phyloP scores from a whole-genome alignment of 2,797 vertebrate genomes.

The Falco naumanni region DNA sequence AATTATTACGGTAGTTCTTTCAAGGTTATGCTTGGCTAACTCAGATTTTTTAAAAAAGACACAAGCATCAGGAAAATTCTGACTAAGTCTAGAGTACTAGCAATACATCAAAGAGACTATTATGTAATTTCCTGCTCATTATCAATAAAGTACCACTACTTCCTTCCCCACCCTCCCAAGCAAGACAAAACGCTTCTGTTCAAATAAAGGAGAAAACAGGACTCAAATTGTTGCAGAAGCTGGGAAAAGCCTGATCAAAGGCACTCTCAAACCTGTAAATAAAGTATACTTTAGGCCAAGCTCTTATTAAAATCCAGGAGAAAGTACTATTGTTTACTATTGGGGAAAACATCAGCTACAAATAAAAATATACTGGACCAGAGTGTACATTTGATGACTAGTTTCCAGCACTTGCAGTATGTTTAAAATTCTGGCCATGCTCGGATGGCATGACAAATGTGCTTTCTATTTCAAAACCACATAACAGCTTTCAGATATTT shows the following conservation, averaged over 20 bases:
- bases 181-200: not conserved
- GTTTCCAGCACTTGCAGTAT: not conserved
- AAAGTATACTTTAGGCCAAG: not conserved
- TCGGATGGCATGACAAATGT: not conserved
- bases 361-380: not conserved
- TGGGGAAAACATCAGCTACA: not conserved
- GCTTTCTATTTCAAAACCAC: not conserved
- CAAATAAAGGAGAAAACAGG: not conserved
- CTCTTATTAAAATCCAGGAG: not conserved
- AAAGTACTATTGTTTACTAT: not conserved
- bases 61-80: not conserved
- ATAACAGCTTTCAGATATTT: not conserved
- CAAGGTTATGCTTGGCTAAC: not conserved
- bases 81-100: not conserved
- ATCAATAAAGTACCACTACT: not conserved
- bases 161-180: rapidly evolving
- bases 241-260: not conserved
- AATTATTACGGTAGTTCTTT: not conserved
- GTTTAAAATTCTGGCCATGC: not conserved
- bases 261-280: not conserved
- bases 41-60: not conserved
- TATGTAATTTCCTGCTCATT: not conserved
- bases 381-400: not conserved
- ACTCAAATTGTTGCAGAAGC: not conserved
- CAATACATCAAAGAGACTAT: not conserved